Evolutionary conservation across 2,113 vertebrate species (phyloP).

Genomic region (Sander vitreus): DNA sequence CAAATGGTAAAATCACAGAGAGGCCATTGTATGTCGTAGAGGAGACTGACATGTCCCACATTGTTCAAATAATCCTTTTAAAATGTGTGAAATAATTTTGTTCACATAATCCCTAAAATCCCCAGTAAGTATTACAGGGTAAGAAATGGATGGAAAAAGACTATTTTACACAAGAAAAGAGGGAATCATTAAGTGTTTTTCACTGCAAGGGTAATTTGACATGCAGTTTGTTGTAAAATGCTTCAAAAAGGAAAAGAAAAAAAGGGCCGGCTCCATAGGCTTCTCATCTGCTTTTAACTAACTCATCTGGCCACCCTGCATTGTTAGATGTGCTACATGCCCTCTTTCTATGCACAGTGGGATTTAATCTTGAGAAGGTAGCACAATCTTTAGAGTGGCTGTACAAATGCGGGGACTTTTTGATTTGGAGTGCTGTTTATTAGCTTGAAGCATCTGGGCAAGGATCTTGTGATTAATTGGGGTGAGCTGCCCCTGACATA

Average conservation of each 20-base stretch:
- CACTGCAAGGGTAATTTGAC: conserved; percentile 78
- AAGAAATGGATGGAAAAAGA: conserved; percentile 71
- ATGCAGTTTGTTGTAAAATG: conserved; percentile 76
- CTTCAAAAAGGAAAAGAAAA: conserved; percentile 51
- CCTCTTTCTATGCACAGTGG: conserved; percentile 58
- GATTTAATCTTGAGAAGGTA: conserved; percentile 77
- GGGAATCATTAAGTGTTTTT: conserved; percentile 75
- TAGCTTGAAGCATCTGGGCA: conserved; percentile 89
- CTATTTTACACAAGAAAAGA: conserved; percentile 77
- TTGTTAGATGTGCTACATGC: conserved; percentile 67
- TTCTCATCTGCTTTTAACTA: conserved; percentile 68
- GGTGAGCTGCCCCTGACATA: conserved; percentile 88
- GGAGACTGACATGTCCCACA: conserved; percentile 64
- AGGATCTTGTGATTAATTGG: conserved; percentile 94
- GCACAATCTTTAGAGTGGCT: conserved; percentile 74
- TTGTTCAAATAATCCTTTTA: conserved; percentile 81
- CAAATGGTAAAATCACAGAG: conserved; percentile 63
- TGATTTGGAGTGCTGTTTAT: conserved; percentile 85
- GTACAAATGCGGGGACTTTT: conserved; percentile 77
- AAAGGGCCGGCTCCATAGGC: conserved; percentile 10
- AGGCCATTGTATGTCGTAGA: conserved; percentile 56
- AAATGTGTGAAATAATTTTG: conserved; percentile 79
- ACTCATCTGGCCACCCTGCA: conserved; percentile 55
- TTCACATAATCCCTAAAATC: conserved; percentile 77
- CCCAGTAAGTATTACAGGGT: conserved; percentile 68